phyloP scores from a whole-genome alignment of 1,140 invertebrate species.

The Drosophila rufa region DNA sequence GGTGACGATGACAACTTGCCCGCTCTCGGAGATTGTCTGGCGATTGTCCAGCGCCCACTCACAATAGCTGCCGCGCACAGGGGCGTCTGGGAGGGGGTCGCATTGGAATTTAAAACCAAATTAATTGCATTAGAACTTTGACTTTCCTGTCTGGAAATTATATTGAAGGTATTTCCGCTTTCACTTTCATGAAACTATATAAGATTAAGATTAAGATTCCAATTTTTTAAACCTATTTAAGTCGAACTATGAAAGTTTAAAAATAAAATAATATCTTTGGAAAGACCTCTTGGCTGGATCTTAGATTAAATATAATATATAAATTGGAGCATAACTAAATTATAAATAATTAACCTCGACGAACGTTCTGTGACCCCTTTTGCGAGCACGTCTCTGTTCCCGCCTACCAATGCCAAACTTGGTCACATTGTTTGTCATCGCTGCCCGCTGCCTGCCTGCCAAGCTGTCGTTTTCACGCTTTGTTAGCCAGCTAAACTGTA shows the following conservation, averaged over 20 bases:
- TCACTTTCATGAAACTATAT: background rate
- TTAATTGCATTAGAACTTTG: background rate
- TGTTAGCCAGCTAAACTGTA: constrained; percentile 81
- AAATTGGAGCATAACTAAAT: background rate
- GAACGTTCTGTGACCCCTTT: constrained; percentile 25
- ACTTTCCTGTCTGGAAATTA: background rate
- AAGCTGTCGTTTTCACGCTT: constrained; percentile 78
- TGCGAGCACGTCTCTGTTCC: constrained; percentile 5
- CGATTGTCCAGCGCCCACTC: constrained; percentile 43
- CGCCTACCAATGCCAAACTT: constrained; percentile 45
- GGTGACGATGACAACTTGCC: constrained; percentile 57
- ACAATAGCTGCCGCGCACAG: constrained; percentile 11
- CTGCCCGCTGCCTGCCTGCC: constrained; percentile 25
- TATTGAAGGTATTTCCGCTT: background rate
- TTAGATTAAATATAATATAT: too few species aligned
- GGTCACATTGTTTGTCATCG: constrained; percentile 70
- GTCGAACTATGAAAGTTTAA: too few species aligned
- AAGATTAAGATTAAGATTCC: too few species aligned
- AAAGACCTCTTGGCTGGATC: too few species aligned
- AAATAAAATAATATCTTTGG: too few species aligned
- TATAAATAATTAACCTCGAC: background rate
- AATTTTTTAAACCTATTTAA: too few species aligned
- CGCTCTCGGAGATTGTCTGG: constrained; percentile 30
- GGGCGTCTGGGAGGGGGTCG: background rate
- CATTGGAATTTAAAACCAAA: background rate